A percentile compares a stretch with the other conserved stretches of the same genome.
Evolutionary conservation across 1,140 invertebrate species (phyloP).

Genomic region (Drosophila suzukii): DNA sequence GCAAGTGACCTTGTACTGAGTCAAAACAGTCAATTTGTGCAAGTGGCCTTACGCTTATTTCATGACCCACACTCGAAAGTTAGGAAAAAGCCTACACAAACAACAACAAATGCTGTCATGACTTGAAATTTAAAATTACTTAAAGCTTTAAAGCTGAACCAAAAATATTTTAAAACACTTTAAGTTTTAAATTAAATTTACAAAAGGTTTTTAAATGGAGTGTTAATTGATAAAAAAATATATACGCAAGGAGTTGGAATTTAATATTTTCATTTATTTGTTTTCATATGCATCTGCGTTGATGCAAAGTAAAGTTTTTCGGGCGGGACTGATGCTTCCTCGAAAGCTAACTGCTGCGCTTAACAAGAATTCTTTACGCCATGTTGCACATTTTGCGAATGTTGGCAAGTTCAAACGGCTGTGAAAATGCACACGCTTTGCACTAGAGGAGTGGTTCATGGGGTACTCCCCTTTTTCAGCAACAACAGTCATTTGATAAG

Average conservation of each 20-base stretch:
- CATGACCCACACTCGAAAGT: no score
- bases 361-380: slow-evolving; percentile 72
- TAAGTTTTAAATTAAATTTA: no score
- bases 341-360: slow-evolving; percentile 65
- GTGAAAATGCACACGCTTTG: slow-evolving; percentile 72
- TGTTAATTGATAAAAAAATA: background rate
- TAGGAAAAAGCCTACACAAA: no score
- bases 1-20: no score
- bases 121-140: no score
- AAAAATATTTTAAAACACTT: slow-evolving; percentile 8
- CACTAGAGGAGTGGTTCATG: background rate
- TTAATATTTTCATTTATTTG: background rate
- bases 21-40: no score
- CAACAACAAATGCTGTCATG: no score
- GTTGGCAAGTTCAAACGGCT: slow-evolving; percentile 78
- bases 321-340: slow-evolving; percentile 21
- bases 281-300: slow-evolving; percentile 11
- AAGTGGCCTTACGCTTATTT: no score
- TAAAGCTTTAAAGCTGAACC: no score
- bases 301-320: slow-evolving; percentile 56
- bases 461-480: background rate
- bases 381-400: slow-evolving; percentile 77
- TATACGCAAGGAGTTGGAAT: background rate
- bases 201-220: no score
- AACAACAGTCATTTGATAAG: slow-evolving; percentile 44